Percentiles rank a stretch among this genome's conserved stretches.
Evolutionary conservation across 2,888 invertebrate species (phyloP).

Genomic region (Caenorhabditis doughertyi): DNA sequence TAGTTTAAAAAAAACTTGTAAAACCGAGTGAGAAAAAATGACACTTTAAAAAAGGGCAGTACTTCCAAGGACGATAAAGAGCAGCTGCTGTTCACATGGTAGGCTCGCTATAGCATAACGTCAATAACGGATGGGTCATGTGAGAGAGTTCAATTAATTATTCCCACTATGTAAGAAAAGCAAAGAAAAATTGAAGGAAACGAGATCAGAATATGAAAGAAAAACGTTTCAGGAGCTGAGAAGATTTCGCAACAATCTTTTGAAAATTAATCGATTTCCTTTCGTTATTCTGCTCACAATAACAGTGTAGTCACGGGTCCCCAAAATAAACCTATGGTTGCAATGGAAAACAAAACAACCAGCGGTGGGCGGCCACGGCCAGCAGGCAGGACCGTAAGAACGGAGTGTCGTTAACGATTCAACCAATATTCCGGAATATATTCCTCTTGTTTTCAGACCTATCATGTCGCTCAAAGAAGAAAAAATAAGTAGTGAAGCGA

Average conservation of each 20-base stretch:
- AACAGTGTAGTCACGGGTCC: slow-evolving; percentile 31
- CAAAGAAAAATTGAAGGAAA: background rate
- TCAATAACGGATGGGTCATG: slow-evolving; percentile 44
- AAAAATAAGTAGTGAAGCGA: slow-evolving; percentile 40
- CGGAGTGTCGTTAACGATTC: slow-evolving; percentile 50
- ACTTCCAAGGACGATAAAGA: background rate
- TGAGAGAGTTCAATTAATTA: slow-evolving; percentile 46
- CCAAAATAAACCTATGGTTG: slow-evolving; percentile 16
- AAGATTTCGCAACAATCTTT: slow-evolving; percentile 14
- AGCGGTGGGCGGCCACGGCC: slow-evolving; percentile 13
- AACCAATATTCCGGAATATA: background rate
- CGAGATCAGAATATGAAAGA: background rate
- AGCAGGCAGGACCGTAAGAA: slow-evolving; percentile 8
- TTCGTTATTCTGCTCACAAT: slow-evolving; percentile 8
- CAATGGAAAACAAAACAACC: slow-evolving; percentile 20
- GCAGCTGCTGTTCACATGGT: background rate
- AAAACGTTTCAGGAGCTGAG: background rate
- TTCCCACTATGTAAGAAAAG: slow-evolving; percentile 28
- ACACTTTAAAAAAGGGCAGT: background rate
- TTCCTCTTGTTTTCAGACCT: too few species aligned
- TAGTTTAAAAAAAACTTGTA: background rate
- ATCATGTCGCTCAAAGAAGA: too few species aligned
- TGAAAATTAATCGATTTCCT: slow-evolving; percentile 6
- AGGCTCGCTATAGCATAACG: slow-evolving; percentile 1
- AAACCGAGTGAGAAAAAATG: too few species aligned